These are phyloP conservation scores for Lymantria dispar DNA, from an alignment of 2,888 invertebrate genomes.

Conservation along the genomic window DNA sequence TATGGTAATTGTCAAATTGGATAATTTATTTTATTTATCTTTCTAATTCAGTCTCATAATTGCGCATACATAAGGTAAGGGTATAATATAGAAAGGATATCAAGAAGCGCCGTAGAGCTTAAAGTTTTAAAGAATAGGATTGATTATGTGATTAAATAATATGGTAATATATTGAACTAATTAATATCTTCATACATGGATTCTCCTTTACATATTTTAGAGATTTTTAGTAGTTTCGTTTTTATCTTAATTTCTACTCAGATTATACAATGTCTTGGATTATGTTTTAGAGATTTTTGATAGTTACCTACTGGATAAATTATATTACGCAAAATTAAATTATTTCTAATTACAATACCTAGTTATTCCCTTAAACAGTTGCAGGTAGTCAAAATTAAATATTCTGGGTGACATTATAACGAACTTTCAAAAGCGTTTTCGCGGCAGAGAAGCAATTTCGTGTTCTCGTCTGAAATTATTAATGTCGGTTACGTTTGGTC, in stretches of 20 bases:
- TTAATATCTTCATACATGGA: too few species aligned
- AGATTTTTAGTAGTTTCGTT: too few species aligned
- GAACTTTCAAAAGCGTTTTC: neutral
- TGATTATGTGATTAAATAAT: neutral
- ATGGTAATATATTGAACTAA: too few species aligned
- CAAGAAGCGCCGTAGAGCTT: conserved; percentile 25
- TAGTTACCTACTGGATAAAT: too few species aligned
- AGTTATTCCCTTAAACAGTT: neutral
- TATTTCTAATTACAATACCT: too few species aligned
- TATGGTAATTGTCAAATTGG: conserved; percentile 39
- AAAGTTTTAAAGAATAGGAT: neutral
- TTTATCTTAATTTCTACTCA: too few species aligned
- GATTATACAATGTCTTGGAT: too few species aligned
- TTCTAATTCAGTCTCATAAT: conserved; percentile 79
- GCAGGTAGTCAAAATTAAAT: neutral
- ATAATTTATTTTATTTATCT: conserved; percentile 53
- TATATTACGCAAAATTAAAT: too few species aligned
- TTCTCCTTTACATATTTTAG: too few species aligned
- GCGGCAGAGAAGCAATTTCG: conserved; percentile 9
- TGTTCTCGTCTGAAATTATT: conserved; percentile 11
- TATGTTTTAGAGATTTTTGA: too few species aligned
- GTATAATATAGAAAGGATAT: conserved; percentile 39
- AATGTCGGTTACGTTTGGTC: conserved; percentile 8
- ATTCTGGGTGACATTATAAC: conserved; percentile 2
- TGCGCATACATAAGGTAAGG: conserved; percentile 70